Evolutionary conservation across 2,113 vertebrate genomes (phyloP), one percentile per base, ranked within the genome.

Genomic region (Lepisosteus oculatus): DNA sequence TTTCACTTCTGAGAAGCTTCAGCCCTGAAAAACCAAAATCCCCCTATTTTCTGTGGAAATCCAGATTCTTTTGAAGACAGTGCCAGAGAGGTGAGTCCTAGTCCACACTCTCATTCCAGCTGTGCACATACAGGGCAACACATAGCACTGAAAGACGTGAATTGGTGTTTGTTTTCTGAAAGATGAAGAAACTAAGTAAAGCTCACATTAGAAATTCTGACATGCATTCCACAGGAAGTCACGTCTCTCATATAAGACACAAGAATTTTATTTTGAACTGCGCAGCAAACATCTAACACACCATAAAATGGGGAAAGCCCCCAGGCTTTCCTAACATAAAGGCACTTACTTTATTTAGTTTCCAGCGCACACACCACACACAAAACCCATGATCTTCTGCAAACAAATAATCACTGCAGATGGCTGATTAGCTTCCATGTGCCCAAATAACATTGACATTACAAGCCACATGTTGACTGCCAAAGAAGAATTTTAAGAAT

Each of bases 401-500:
- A 83, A 86, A 86, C 82, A 83, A 72, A 77, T 81, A 81, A 78
- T 70, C 77, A 78, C 78, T 82, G 65, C 47, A 62, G 77, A 68
- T 75, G 76, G 79, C 80, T 80, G 71, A 65, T 76, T 76, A 74
- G 72, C 70, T 69, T 72, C 68, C 59, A 77, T 71, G 71, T 73
- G 62, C 73, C 81, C 67, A 70, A 66, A 70, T 67, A 68, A 61
- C 65, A 17, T 72, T 82, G 81, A 86, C 77, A 71, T 76, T 71
- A 68, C 51, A 70, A 61, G 74, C 86, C 89, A 90, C 81, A 84
- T 89, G 87, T 69, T 71, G 56, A 74, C 68, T 76, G 75, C 81
- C 77, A 79, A 68, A 80, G 75, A 65, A 74, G 17, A 61, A 15
- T 65, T 55, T 12, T 11, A 55, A 57, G 56, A 57, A 51, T 45